Conservation (phyloP, 2,797 vertebrate species). For the Amblyopsis hoosieri region DNA sequence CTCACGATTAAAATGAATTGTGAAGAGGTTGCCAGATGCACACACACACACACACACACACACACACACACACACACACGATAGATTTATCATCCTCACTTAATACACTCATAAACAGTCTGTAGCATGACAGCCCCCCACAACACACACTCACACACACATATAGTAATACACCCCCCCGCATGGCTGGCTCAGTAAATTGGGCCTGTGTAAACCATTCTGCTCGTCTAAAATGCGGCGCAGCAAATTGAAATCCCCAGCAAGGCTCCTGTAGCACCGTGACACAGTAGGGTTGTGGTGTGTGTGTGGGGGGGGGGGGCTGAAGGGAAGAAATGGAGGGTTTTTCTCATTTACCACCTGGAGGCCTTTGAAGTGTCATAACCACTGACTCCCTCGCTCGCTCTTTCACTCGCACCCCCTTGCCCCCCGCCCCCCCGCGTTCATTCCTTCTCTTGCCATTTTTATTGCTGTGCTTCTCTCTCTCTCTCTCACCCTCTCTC, state of each 20-base stretch:
- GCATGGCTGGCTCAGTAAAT: slow-evolving; percentile 62
- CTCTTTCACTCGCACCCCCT: background rate
- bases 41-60: background rate
- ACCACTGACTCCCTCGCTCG: slow-evolving; percentile 37
- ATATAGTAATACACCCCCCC: slow-evolving; percentile 29
- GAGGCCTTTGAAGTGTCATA: slow-evolving; percentile 70
- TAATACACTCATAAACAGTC: slow-evolving; percentile 76
- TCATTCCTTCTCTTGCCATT: background rate
- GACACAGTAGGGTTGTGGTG: slow-evolving; percentile 49
- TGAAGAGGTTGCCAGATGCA: too few relatives aligned
- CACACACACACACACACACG: slow-evolving; percentile 1
- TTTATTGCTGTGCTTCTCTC: background rate
- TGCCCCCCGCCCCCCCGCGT: too few relatives aligned
- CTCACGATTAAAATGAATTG: too few relatives aligned
- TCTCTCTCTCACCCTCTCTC: background rate
- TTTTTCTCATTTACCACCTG: slow-evolving; percentile 75
- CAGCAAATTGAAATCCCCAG: slow-evolving; percentile 73
- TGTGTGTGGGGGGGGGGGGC: slow-evolving; percentile 21
- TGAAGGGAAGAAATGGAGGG: slow-evolving; percentile 14
- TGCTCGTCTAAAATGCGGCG: slow-evolving; percentile 66
- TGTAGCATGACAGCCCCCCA: slow-evolving; percentile 48
- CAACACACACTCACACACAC: slow-evolving; percentile 58
- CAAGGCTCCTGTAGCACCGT: slow-evolving; percentile 64
- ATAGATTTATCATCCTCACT: slow-evolving; percentile 72
- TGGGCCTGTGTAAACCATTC: slow-evolving; percentile 72